Conservation (phyloP, 2,797 vertebrate genomes). For the Darevskia mixta region DNA sequence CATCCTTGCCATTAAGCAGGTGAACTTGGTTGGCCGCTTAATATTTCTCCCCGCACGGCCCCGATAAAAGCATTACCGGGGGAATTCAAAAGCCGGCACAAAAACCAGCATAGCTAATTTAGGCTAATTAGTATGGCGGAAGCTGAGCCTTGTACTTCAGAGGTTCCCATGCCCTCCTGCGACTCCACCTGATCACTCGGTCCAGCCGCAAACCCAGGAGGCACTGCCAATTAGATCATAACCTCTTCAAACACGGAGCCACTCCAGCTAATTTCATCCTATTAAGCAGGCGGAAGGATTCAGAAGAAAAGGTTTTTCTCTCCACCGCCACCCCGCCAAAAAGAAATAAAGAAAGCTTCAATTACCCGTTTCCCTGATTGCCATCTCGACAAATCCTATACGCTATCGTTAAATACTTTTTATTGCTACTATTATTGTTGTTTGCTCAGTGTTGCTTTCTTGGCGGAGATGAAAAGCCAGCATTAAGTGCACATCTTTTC, state of each 20-base stretch:
- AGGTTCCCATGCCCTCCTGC: conserved; percentile 76
- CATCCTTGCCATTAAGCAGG: conserved; percentile 43
- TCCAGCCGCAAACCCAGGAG: conserved; percentile 83
- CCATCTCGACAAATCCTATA: conserved; percentile 80
- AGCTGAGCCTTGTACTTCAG: conserved; percentile 77
- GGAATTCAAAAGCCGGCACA: conserved; percentile 82
- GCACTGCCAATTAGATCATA: conserved; percentile 85
- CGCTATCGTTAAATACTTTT: conserved; percentile 80
- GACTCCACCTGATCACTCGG: conserved; percentile 83
- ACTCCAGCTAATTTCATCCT: conserved; percentile 86
- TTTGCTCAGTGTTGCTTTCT: conserved; percentile 79
- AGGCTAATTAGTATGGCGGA: conserved; percentile 82
- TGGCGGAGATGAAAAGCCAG: conserved; percentile 82
- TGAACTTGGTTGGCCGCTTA: conserved; percentile 62
- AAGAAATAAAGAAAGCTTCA: conserved; percentile 68
- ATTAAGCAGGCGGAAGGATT: conserved; percentile 85
- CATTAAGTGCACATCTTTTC: conserved; percentile 79
- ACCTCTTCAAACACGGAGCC: conserved; percentile 84
- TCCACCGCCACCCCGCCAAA: conserved; percentile 50
- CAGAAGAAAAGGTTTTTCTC: conserved; percentile 82
- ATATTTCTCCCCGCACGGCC: conserved; percentile 65
- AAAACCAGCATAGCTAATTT: conserved; percentile 83
- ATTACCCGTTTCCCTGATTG: conserved; percentile 84
- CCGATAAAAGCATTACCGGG: conserved; percentile 76
- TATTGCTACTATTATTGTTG: conserved; percentile 33